These are phyloP conservation scores for Gymnoscopelus braueri DNA, from an alignment of 2,797 vertebrate species.

Conservation along the genomic window DNA sequence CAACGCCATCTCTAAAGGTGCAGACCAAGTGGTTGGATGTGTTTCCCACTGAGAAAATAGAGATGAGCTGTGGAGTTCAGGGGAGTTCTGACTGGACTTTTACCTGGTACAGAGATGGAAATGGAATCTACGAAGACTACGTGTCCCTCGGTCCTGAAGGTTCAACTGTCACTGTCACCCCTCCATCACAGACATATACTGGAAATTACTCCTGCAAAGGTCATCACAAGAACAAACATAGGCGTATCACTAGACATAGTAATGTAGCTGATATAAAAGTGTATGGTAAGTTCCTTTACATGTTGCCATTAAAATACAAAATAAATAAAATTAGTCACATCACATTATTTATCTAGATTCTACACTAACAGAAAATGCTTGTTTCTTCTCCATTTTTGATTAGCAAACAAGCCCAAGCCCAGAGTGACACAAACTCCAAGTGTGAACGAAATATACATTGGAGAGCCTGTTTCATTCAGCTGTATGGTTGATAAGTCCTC, in stretches of 20 bases:
- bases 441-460: constrained; percentile 25
- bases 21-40: not conserved
- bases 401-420: constrained; percentile 33
- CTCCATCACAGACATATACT: not conserved
- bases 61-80: constrained; percentile 42
- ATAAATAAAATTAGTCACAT: too few relatives aligned
- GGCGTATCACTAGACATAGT: not conserved
- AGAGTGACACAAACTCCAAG: not conserved
- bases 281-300: constrained; percentile 33
- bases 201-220: constrained; percentile 58
- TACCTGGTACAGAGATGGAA: constrained; percentile 43
- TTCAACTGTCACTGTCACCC: constrained; percentile 36
- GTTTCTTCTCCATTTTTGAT: constrained; percentile 5
- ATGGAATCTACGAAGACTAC: accelerated
- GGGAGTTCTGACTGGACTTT: constrained; percentile 45
- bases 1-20: constrained; percentile 25
- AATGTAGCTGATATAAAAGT: not conserved
- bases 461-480: constrained; percentile 47
- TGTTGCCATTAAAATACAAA: too few relatives aligned
- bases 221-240: constrained; percentile 27
- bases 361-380: not conserved
- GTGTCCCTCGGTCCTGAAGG: not conserved
- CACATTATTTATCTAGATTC: not conserved
- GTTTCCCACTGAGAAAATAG: constrained; percentile 51
- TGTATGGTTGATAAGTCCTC: not conserved